These are phyloP conservation scores for Neoscelio sp. DNA, from an alignment of 2,888 invertebrate species.

Conservation along the genomic window DNA sequence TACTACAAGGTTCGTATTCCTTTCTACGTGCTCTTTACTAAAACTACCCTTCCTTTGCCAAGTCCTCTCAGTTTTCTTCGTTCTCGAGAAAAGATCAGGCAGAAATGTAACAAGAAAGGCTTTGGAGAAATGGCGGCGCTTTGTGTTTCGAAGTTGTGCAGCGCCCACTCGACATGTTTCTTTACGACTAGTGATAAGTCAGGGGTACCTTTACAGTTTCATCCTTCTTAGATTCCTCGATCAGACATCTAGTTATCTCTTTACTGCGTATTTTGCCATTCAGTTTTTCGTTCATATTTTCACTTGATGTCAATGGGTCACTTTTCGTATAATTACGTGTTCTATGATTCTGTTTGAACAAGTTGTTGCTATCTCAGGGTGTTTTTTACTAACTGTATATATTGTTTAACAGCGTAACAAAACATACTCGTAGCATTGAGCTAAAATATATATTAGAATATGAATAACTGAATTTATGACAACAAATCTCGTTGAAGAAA, in stretches of 20 bases:
- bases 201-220: constrained; percentile 66
- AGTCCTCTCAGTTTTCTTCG: constrained; percentile 50
- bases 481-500: no score
- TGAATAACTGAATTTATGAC: no score
- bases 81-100: constrained; percentile 49
- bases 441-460: no score
- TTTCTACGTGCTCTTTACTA: constrained; percentile 47
- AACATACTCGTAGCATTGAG: no score
- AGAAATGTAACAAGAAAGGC: constrained; percentile 53
- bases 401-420: no score
- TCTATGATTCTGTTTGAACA: constrained; percentile 6
- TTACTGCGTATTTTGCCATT: constrained; percentile 38
- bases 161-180: constrained; percentile 73
- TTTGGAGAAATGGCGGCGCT: constrained; percentile 75
- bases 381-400: not conserved
- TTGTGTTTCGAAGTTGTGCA: constrained; percentile 78
- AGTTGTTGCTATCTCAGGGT: not conserved
- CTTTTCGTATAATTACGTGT: constrained; percentile 2
- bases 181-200: constrained; percentile 75
- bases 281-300: constrained; percentile 22
- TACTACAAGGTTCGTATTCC: constrained; percentile 45
- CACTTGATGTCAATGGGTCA: constrained; percentile 6
- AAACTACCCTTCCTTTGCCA: constrained; percentile 50
- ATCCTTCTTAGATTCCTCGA: constrained; percentile 40
- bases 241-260: constrained; percentile 37